Evolutionary conservation across 1,140 invertebrate genomes (phyloP).

Genomic region (Diachasmimorpha longicaudata): DNA sequence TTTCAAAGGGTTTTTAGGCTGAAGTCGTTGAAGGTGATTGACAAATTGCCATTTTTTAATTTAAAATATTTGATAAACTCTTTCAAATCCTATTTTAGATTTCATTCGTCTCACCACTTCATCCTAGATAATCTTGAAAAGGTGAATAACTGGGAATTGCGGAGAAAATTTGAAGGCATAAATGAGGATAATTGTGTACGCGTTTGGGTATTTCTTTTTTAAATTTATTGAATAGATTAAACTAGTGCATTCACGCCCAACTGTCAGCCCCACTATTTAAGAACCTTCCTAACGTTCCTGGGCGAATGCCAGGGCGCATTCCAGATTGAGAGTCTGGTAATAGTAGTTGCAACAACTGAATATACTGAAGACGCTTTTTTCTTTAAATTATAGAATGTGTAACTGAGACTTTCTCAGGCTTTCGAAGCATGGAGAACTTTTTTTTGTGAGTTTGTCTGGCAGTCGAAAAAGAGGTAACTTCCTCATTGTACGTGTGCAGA

Average conservation of each 20-base stretch:
- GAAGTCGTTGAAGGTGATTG: too few species aligned
- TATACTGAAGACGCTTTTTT: not conserved
- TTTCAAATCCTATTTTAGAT: too few species aligned
- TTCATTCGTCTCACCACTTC: not conserved
- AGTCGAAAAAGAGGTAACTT: too few species aligned
- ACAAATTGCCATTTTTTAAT: too few species aligned
- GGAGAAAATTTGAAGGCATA: not conserved
- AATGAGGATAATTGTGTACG: not conserved
- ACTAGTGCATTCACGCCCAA: constrained; percentile 10
- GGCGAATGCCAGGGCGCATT: constrained; percentile 18
- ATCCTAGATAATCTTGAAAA: not conserved
- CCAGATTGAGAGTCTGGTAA: constrained; percentile 20
- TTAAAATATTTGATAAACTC: too few species aligned
- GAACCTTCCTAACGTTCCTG: constrained; percentile 11
- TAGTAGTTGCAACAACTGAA: constrained; percentile 7
- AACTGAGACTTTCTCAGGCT: not conserved
- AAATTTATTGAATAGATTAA: not conserved
- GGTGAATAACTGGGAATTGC: not conserved
- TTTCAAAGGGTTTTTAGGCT: too few species aligned
- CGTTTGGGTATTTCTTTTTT: not conserved
- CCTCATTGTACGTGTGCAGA: not conserved
- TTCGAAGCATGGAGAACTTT: not conserved
- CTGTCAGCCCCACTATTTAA: constrained; percentile 1
- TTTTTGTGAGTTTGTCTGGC: not conserved
- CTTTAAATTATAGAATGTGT: not conserved